Evolutionary conservation across 2,113 vertebrate genomes (phyloP).

Genomic region (Pituophis catenifer): DNA sequence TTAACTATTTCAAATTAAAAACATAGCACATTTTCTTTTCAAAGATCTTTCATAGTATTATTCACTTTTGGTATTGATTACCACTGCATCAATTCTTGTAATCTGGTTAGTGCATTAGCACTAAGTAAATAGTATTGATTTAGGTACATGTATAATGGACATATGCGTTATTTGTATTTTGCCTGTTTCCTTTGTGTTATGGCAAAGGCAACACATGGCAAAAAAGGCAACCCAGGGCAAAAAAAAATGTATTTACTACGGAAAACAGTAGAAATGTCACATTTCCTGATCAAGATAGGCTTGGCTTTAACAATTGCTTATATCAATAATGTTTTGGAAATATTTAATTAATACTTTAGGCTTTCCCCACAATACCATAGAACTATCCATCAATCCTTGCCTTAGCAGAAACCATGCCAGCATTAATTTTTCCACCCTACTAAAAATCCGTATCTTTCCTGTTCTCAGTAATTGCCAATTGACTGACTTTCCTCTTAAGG

Average conservation of each 20-base stretch:
- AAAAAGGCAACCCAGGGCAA: constrained; percentile 35
- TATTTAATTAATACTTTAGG: not conserved
- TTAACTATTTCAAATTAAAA: constrained; percentile 74
- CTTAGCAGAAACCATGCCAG: not conserved
- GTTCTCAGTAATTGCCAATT: not conserved
- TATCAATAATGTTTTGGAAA: constrained; percentile 18
- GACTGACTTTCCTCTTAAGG: not conserved
- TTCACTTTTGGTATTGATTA: constrained; percentile 74
- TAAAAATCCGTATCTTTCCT: not conserved
- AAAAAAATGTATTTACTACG: constrained; percentile 36
- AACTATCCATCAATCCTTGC: not conserved
- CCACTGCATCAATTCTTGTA: constrained; percentile 69
- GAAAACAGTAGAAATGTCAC: constrained; percentile 10
- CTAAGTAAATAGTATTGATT: constrained; percentile 77
- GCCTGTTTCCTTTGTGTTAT: constrained; percentile 56
- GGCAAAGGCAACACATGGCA: constrained; percentile 31
- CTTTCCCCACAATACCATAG: not conserved
- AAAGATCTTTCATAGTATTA: constrained; percentile 68
- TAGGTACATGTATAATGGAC: constrained; percentile 59
- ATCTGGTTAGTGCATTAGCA: constrained; percentile 78
- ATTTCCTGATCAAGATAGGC: not conserved
- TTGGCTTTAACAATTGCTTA: not conserved
- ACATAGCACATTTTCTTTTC: constrained; percentile 73
- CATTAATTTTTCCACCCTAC: not conserved
- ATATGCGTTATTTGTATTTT: constrained; percentile 64